Conservation (phyloP, 2,888 invertebrate genomes). For the Tineola bisselliella region DNA sequence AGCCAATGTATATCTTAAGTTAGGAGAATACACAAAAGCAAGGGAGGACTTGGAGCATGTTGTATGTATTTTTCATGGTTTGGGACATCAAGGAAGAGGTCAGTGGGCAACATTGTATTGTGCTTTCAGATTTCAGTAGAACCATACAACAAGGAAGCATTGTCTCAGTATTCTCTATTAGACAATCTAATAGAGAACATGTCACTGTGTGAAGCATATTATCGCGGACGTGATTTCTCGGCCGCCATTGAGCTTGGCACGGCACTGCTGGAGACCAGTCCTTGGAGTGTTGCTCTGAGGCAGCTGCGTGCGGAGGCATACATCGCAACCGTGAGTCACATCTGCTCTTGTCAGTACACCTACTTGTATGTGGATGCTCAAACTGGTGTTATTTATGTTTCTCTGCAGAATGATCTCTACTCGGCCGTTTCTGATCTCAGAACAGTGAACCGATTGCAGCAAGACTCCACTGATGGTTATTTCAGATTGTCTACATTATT, state of each 20-base stretch:
- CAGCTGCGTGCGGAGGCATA: constrained; percentile 89
- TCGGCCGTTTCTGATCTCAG: constrained; percentile 92
- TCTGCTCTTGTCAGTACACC: too few species aligned
- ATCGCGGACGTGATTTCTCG: constrained; percentile 59
- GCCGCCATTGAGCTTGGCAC: constrained; percentile 61
- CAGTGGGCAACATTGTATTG: too few species aligned
- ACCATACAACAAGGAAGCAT: constrained; percentile 80
- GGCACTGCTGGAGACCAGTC: constrained; percentile 84
- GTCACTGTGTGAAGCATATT: constrained; percentile 65
- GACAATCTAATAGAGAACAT: constrained; percentile 73
- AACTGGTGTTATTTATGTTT: constrained; percentile 11
- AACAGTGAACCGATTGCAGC: constrained; percentile 87
- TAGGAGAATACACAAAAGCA: constrained; percentile 85
- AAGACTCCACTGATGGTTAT: constrained; percentile 91
- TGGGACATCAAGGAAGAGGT: not conserved
- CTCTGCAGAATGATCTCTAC: constrained; percentile 74
- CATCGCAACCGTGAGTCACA: constrained; percentile 62
- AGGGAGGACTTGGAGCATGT: constrained; percentile 84
- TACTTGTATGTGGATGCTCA: too few species aligned
- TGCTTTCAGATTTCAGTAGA: constrained; percentile 63
- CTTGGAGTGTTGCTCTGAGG: constrained; percentile 87
- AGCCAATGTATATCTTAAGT: constrained; percentile 89
- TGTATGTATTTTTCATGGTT: constrained; percentile 57
- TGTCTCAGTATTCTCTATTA: constrained; percentile 73
- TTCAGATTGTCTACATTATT: constrained; percentile 84